Base-by-base conservation (phyloP, 2,888 invertebrate genomes). In the Neocrepidodera transversa region DNA sequence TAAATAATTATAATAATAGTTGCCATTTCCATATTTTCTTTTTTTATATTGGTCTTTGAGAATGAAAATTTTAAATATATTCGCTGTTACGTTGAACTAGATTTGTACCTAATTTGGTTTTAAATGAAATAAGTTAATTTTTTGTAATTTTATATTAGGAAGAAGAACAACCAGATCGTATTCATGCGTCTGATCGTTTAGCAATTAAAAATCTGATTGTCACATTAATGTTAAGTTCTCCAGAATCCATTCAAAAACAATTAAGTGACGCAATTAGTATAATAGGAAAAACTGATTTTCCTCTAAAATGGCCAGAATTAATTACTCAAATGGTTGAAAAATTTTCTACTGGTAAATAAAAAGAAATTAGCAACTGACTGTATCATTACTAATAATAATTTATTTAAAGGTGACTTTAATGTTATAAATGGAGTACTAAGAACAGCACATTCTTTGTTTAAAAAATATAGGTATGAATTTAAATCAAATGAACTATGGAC, bases 221-320 rank as follows among this genome's bases (percentile, higher is more conserved):
- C 1, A 89, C 92, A 26, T 81, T 97, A 20, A 98, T 99, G 97
- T 82, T 98, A 61, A 90, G 90, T 71, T 93, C 95, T 20, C 94
- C 95, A 0, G 91, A 92, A 72, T 85, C 90, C 0, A 88, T 97
- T 60, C 97, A 98, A 78, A 90, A 93, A 72, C 97, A 98, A 80
- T 84, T 96, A 43, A 96, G 95, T 71, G 97, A 97, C 82, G 95
- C 96, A 0, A 92, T 98, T 35, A 93, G 95, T 68, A 93, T 95
- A 18, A 97, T 98, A 60, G 97, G 97, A n/a, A 90, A 91, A 75
- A 88, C 92, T 70, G 99, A 99, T 82, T 99, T 99, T 77, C 99
- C 99, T 0, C 87, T 90, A 62, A 93, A 95, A 77, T 99, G 99
- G 99, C 95, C 94, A 0, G 89, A 90, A 64, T 85, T 99, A 1